These are phyloP conservation scores for Tetrax tetrax DNA, from an alignment of 2,113 vertebrate genomes.

Conservation along the genomic window DNA sequence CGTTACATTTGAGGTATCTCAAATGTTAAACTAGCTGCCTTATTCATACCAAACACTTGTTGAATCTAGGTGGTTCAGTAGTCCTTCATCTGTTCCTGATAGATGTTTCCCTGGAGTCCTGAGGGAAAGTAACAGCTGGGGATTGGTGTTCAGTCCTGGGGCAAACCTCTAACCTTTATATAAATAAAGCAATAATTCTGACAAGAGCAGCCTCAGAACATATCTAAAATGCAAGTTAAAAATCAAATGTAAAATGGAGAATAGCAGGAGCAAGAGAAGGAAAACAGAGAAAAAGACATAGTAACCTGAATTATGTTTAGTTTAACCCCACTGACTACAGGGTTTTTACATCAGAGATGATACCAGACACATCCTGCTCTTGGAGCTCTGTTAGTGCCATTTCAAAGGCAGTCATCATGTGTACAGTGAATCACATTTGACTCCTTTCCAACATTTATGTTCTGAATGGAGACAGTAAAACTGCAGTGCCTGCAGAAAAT, in stretches of 20 bases:
- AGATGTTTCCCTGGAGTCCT: not conserved
- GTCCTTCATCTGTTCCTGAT: not conserved
- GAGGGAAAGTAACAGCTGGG: not conserved
- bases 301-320: not conserved
- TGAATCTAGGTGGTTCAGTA: not conserved
- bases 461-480: slow-evolving; percentile 13
- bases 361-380: not conserved
- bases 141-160: not conserved
- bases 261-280: not conserved
- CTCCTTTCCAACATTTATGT: not conserved
- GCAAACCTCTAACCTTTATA: not conserved
- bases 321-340: not conserved
- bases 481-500: slow-evolving; percentile 1
- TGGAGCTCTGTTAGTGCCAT: not conserved
- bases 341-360: not conserved
- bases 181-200: not conserved
- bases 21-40: not conserved
- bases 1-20: not conserved
- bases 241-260: not conserved
- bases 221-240: not conserved
- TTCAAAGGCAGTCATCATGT: not conserved
- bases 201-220: not conserved
- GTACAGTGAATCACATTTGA: not conserved
- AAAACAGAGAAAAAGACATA: not conserved
- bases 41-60: not conserved